phyloP scores from a whole-genome alignment of 2,888 invertebrate genomes.

The Eugnorisma glareosa region DNA sequence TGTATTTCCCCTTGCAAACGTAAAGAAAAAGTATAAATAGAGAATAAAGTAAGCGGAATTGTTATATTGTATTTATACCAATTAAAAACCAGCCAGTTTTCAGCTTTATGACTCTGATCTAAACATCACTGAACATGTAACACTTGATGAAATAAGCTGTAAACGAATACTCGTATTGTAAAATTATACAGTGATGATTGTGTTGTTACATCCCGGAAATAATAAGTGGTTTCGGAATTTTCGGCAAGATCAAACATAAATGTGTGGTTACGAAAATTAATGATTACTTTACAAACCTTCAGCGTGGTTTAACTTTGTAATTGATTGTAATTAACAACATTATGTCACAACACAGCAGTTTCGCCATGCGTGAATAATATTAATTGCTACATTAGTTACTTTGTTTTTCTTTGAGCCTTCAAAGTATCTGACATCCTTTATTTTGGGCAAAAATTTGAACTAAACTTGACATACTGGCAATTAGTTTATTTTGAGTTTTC shows the following conservation, averaged over 20 bases:
- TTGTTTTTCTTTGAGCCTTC: slow-evolving; percentile 38
- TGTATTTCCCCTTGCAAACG: not conserved
- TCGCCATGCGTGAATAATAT: slow-evolving; percentile 57
- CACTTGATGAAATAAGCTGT: not conserved
- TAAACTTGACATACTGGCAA: slow-evolving; percentile 12
- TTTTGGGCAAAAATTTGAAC: slow-evolving; percentile 12
- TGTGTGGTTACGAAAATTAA: slow-evolving; percentile 41
- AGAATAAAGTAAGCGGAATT: not conserved
- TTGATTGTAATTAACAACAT: slow-evolving; percentile 66
- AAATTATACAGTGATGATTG: not conserved
- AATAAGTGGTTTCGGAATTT: slow-evolving; percentile 11
- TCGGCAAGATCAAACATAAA: slow-evolving; percentile 40
- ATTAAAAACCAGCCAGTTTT: not conserved
- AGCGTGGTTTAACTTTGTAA: slow-evolving; percentile 61
- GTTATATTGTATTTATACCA: not conserved
- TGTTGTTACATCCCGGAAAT: not conserved
- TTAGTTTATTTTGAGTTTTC: slow-evolving; percentile 2
- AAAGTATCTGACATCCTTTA: slow-evolving; percentile 27
- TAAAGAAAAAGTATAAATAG: not conserved
- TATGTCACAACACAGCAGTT: slow-evolving; percentile 66
- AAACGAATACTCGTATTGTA: not conserved
- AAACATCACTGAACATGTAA: no score
- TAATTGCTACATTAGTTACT: slow-evolving; percentile 62
- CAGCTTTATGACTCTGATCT: not conserved
- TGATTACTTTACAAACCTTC: slow-evolving; percentile 48